Conservation (phyloP, 2,888 invertebrate species). For the Drosophila suboccidentalis region DNA sequence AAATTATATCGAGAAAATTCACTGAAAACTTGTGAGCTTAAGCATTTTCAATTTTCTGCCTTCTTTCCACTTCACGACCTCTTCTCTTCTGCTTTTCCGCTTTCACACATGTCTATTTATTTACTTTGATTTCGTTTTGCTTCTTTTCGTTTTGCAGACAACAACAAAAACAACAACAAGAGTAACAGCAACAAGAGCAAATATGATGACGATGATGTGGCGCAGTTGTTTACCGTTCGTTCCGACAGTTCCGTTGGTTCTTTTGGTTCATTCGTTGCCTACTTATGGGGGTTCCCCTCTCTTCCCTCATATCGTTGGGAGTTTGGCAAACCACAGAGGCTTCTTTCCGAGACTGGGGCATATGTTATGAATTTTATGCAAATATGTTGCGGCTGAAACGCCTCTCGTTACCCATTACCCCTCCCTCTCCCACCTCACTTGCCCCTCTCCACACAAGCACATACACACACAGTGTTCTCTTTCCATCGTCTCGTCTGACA, state of each 20-base stretch:
- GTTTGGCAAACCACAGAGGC: slow-evolving; percentile 14
- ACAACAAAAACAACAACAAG: not conserved
- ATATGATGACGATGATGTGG: slow-evolving; percentile 44
- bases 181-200: slow-evolving; percentile 4
- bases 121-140: slow-evolving; percentile 42
- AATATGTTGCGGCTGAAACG: slow-evolving; percentile 54
- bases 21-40: slow-evolving; percentile 32
- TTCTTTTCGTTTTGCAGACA: slow-evolving; percentile 26
- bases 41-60: slow-evolving; percentile 53
- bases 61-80: not conserved
- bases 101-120: slow-evolving; percentile 56
- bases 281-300: slow-evolving; percentile 26
- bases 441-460: not conserved
- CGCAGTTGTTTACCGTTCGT: slow-evolving; percentile 52
- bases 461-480: not conserved
- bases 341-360: slow-evolving; percentile 47
- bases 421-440: not conserved
- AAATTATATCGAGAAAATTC: slow-evolving; percentile 16
- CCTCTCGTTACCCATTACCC: slow-evolving; percentile 32
- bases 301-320: slow-evolving; percentile 3
- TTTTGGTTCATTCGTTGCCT: slow-evolving; percentile 36
- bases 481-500: not conserved
- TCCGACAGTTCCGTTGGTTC: not conserved
- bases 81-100: not conserved
- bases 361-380: slow-evolving; percentile 77